Percentiles rank a stretch among this genome's conserved stretches.
phyloP scores from a whole-genome alignment of 1,140 invertebrate genomes.

The Daktulosphaira vitifoliae region DNA sequence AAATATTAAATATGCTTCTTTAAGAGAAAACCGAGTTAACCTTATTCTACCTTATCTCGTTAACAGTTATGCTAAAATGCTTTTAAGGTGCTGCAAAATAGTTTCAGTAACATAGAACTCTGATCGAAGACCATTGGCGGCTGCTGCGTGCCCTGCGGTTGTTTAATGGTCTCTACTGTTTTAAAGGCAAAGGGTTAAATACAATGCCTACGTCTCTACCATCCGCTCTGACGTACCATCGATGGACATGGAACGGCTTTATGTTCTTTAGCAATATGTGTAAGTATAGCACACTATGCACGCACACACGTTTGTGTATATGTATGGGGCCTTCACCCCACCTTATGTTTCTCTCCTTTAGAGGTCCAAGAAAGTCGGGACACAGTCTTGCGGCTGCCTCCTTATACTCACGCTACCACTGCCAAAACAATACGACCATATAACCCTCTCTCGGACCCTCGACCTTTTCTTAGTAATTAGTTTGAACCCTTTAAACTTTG shows the following conservation, averaged over 20 bases:
- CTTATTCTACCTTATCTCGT: too few species aligned
- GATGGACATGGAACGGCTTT: constrained; percentile 27
- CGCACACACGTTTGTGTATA: neutral
- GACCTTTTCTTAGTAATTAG: constrained; percentile 34
- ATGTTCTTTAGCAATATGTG: neutral
- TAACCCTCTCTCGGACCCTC: constrained; percentile 32
- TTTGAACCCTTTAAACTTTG: constrained; percentile 34
- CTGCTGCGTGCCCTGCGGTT: constrained; percentile 12
- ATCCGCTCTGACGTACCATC: neutral
- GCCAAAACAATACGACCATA: constrained; percentile 27
- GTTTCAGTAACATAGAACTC: constrained; percentile 3
- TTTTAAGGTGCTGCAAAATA: constrained; percentile 30
- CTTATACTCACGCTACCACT: constrained; percentile 9
- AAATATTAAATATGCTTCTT: constrained; percentile 3
- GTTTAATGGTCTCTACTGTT: constrained; percentile 32
- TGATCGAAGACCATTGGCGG: constrained; percentile 27
- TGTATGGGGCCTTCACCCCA: neutral
- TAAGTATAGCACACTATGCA: neutral
- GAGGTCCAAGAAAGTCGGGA: constrained; percentile 16
- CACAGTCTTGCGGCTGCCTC: constrained; percentile 27
- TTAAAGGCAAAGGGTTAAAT: constrained; percentile 24
- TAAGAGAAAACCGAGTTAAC: too few species aligned
- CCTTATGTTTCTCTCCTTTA: neutral
- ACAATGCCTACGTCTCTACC: constrained; percentile 15
- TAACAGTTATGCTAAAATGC: neutral